Conservation (phyloP, 2,113 vertebrate genomes). For the Geococcyx californianus region DNA sequence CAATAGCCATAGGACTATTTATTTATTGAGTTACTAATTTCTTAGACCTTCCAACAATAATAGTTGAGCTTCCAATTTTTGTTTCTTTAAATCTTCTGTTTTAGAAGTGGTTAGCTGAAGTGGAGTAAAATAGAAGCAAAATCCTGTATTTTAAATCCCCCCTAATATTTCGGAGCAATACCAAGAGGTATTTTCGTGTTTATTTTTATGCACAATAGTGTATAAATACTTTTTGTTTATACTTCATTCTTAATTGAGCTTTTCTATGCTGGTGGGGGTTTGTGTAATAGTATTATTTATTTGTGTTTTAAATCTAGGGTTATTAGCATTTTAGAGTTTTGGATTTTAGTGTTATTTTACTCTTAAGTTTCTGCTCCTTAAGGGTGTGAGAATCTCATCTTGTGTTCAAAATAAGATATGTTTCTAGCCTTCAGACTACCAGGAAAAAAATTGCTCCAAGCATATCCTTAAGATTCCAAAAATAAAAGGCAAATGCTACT, state of each 20-base stretch:
- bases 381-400: background rate
- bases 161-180: background rate
- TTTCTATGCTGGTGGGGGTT: background rate
- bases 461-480: background rate
- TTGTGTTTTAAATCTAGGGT: background rate
- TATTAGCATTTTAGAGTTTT: background rate
- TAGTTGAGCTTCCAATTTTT: background rate
- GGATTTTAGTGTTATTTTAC: background rate
- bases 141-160: background rate
- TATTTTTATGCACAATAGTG: background rate
- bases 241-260: background rate
- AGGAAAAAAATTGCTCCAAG: background rate
- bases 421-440: background rate
- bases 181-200: background rate
- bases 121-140: background rate
- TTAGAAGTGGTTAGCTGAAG: background rate
- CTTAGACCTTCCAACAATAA: conserved; percentile 54
- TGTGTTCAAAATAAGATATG: background rate
- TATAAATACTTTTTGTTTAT: background rate
- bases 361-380: background rate
- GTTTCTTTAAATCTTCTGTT: background rate
- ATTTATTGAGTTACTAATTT: conserved; percentile 45
- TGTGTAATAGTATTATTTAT: background rate
- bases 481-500: background rate
- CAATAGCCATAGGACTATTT: conserved; percentile 20